phyloP scores from a whole-genome alignment of 30 jellyfish, hydroid and myxozoan species.

The Hydractinia echinata region DNA sequence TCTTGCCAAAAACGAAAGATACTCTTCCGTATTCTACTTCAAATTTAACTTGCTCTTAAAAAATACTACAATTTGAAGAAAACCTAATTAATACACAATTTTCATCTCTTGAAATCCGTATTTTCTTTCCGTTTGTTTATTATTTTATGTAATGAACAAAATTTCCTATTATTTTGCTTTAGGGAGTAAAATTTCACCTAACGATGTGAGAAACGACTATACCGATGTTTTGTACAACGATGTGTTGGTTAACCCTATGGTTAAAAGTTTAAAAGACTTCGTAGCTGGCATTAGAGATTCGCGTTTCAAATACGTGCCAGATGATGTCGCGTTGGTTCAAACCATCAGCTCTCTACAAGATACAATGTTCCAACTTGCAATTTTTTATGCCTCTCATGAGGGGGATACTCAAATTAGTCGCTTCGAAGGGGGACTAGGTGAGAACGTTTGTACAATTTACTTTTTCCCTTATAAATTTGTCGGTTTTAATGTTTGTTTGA shows the following conservation, averaged over 20 bases:
- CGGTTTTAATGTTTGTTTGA: too few relatives aligned
- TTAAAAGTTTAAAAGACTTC: not conserved
- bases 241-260: not conserved
- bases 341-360: constrained; percentile 42
- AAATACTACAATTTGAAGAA: too few relatives aligned
- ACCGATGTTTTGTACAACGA: constrained; percentile 16
- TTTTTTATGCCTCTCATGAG: constrained; percentile 37
- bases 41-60: too few relatives aligned
- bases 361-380: constrained; percentile 54
- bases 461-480: too few relatives aligned
- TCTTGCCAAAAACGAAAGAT: too few relatives aligned
- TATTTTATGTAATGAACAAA: too few relatives aligned
- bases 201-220: not conserved
- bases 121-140: too few relatives aligned
- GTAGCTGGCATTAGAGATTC: constrained; percentile 10
- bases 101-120: too few relatives aligned
- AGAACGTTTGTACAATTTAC: not conserved
- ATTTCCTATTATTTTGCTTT: too few relatives aligned
- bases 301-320: constrained; percentile 8
- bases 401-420: constrained; percentile 9
- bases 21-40: too few relatives aligned
- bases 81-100: too few relatives aligned
- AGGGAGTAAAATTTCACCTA: not conserved
- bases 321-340: constrained; percentile 48
- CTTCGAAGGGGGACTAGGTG: constrained; percentile 27